These are phyloP conservation scores for Chamaea fasciata DNA, from an alignment of 2,113 vertebrate genomes.

Conservation along the genomic window DNA sequence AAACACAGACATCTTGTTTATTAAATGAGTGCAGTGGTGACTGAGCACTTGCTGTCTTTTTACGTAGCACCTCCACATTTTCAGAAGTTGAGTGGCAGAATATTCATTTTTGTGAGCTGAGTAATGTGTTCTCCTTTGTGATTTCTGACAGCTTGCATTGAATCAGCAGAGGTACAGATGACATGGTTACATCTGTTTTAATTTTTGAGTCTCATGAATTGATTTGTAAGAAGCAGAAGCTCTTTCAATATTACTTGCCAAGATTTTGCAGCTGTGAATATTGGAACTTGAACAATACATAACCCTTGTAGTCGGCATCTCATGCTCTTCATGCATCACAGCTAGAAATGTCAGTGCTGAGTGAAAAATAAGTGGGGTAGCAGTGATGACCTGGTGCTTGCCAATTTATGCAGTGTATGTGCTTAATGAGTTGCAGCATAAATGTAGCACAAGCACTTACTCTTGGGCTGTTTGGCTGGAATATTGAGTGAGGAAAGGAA, in stretches of 20 bases:
- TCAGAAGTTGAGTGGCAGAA: background rate
- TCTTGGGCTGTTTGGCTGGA: background rate
- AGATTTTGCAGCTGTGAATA: slow-evolving; percentile 32
- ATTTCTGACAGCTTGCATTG: background rate
- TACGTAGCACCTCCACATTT: background rate
- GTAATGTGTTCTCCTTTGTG: slow-evolving; percentile 9
- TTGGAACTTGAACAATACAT: slow-evolving; percentile 4
- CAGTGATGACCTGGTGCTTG: background rate
- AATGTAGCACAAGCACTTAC: background rate
- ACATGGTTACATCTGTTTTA: background rate
- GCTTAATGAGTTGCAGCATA: background rate
- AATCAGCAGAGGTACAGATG: slow-evolving; percentile 41
- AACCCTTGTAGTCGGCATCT: background rate
- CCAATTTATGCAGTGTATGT: background rate
- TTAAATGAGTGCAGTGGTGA: background rate
- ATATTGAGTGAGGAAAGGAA: background rate
- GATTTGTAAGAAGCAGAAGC: slow-evolving; percentile 25
- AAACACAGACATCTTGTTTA: background rate
- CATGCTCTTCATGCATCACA: background rate
- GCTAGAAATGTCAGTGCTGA: background rate
- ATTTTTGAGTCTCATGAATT: background rate
- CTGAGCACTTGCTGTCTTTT: background rate
- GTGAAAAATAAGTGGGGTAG: background rate
- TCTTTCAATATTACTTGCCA: background rate
- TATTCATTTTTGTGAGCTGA: slow-evolving; percentile 11